Evolutionary conservation across 2,113 vertebrate species (phyloP).

Genomic region (Climacteris rufus): DNA sequence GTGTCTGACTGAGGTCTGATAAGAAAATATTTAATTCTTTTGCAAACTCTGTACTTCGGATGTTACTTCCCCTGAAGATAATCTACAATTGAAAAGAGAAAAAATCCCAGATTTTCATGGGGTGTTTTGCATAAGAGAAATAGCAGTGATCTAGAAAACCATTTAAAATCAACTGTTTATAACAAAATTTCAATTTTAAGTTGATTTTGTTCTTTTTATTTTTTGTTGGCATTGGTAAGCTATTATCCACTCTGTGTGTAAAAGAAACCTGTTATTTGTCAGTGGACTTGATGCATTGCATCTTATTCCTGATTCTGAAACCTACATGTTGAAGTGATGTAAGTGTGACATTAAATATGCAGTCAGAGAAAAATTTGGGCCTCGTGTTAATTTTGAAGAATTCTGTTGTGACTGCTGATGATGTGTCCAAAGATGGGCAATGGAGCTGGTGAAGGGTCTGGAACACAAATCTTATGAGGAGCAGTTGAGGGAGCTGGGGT

Average conservation of each 20-base stretch:
- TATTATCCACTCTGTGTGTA: neutral
- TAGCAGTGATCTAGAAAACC: neutral
- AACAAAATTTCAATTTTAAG: neutral
- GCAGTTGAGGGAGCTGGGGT: neutral
- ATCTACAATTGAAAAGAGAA: neutral
- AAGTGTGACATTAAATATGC: neutral
- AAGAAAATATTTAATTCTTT: neutral
- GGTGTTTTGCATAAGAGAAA: neutral
- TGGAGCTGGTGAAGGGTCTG: neutral
- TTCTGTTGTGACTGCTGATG: neutral
- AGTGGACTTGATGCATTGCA: neutral
- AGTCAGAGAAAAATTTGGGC: neutral
- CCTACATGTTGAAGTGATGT: neutral
- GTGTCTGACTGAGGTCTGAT: neutral
- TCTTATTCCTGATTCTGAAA: neutral
- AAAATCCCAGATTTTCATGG: neutral
- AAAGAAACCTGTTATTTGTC: neutral
- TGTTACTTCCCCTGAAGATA: neutral
- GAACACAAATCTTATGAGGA: neutral
- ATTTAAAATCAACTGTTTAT: neutral
- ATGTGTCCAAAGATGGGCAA: neutral
- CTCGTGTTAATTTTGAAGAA: neutral
- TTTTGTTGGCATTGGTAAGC: neutral
- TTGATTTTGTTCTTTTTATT: neutral
- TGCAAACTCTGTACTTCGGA: neutral